Evolutionary conservation across 2,113 vertebrate genomes (phyloP).

Genomic region (Ginglymostoma cirratum): DNA sequence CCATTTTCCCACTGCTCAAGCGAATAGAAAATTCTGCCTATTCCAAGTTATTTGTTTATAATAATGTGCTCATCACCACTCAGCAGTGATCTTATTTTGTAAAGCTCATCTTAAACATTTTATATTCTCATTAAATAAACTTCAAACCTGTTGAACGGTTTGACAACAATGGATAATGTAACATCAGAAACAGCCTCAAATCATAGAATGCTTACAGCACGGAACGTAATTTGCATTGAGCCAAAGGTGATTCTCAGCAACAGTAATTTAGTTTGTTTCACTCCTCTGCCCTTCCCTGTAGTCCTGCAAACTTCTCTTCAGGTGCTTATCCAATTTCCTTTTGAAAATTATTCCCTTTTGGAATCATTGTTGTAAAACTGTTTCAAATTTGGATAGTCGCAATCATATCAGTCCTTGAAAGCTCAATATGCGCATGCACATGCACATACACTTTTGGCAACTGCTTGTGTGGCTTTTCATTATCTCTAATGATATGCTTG

Average conservation of each 20-base stretch:
- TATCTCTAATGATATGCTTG: conserved; percentile 13
- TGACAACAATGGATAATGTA: neutral
- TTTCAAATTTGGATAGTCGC: conserved; percentile 3
- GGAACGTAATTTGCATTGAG: neutral
- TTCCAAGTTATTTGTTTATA: neutral
- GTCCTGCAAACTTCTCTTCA: neutral
- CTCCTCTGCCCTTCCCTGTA: neutral
- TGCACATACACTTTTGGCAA: neutral
- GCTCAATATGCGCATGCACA: neutral
- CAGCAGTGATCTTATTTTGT: neutral
- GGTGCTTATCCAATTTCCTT: neutral
- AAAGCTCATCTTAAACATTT: neutral
- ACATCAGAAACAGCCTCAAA: conserved; percentile 3
- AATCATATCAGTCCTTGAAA: conserved; percentile 31
- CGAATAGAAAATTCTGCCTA: too few species aligned
- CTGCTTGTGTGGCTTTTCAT: conserved; percentile 4
- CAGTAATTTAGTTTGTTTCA: neutral
- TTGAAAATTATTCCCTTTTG: neutral
- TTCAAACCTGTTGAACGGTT: neutral
- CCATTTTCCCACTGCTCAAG: too few species aligned
- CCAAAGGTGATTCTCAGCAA: neutral
- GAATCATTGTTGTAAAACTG: neutral
- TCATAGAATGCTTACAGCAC: neutral
- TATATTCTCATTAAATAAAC: neutral
- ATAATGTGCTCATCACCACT: neutral